Conservation (phyloP, 2,113 vertebrate genomes). For the Chloroceryle aenea region DNA sequence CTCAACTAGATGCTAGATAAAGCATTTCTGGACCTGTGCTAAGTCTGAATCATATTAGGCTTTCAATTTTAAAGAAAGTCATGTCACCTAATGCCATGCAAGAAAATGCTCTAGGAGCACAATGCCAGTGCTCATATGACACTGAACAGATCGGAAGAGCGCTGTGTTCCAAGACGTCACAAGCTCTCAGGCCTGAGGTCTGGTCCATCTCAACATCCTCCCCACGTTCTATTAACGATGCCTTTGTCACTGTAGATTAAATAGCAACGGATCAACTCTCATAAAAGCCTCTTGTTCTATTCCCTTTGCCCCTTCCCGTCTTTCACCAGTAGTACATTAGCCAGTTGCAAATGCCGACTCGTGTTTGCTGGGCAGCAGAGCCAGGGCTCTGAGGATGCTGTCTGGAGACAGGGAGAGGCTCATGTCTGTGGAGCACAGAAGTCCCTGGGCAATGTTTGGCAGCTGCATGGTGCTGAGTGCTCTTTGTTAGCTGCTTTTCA, state of each 20-base stretch:
- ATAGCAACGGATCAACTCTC: not conserved
- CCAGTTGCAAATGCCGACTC: not conserved
- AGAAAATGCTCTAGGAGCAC: not conserved
- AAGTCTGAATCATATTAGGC: not conserved
- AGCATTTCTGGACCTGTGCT: not conserved
- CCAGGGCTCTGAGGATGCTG: fast-evolving
- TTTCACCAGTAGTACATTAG: not conserved
- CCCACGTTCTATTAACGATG: not conserved
- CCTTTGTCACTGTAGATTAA: not conserved
- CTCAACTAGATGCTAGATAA: not conserved
- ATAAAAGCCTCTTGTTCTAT: not conserved
- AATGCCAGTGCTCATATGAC: not conserved
- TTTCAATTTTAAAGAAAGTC: not conserved
- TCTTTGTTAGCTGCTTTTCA: not conserved
- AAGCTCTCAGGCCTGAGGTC: fast-evolving
- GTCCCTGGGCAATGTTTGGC: not conserved
- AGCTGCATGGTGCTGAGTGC: not conserved
- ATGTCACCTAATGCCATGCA: fast-evolving
- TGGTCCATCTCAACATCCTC: not conserved
- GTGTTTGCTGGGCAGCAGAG: not conserved
- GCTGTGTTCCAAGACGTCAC: fast-evolving
- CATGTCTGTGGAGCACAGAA: fast-evolving
- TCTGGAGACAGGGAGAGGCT: not conserved
- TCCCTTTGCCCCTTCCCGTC: not conserved
- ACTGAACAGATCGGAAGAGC: not conserved